These are phyloP conservation scores for Corythucha ciliata DNA, from an alignment of 2,888 invertebrate genomes.

Conservation along the genomic window DNA sequence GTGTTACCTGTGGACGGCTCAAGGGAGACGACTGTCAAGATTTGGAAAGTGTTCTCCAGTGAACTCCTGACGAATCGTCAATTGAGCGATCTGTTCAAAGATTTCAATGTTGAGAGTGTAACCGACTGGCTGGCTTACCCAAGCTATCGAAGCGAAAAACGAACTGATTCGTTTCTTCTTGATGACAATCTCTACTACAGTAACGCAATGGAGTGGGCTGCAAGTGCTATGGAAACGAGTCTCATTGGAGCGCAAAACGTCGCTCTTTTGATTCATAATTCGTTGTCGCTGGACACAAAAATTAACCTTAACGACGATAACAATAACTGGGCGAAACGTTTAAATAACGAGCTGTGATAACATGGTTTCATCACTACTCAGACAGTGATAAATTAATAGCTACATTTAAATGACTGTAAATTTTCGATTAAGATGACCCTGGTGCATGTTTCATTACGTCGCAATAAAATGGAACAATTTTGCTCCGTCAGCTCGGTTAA, in stretches of 20 bases:
- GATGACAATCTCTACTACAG: conserved; percentile 48
- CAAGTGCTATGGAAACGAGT: conserved; percentile 60
- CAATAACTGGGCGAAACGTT: too few relatives aligned
- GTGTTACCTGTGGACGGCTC: conserved; percentile 39
- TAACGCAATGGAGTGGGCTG: conserved; percentile 55
- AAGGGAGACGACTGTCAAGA: conserved; percentile 36
- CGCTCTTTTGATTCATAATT: conserved; percentile 47
- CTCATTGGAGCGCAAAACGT: conserved; percentile 52
- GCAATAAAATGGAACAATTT: too few relatives aligned
- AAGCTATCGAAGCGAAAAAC: conserved; percentile 41
- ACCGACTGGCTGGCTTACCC: conserved; percentile 51
- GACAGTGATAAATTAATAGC: too few relatives aligned
- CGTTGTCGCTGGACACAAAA: too few relatives aligned
- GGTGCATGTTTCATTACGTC: too few relatives aligned
- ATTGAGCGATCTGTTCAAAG: conserved; percentile 45
- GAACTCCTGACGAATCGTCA: conserved; percentile 42
- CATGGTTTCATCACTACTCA: too few relatives aligned
- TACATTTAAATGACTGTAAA: too few relatives aligned
- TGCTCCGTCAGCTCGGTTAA: too few relatives aligned
- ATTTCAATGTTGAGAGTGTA: conserved; percentile 39
- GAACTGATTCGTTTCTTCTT: conserved; percentile 43
- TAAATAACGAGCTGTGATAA: too few relatives aligned
- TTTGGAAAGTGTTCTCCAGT: conserved; percentile 53
- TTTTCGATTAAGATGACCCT: too few relatives aligned
- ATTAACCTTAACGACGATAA: too few relatives aligned